These are phyloP conservation scores for Artibeus lituratus DNA, from an alignment of 2,797 vertebrate genomes.

Conservation along the genomic window DNA sequence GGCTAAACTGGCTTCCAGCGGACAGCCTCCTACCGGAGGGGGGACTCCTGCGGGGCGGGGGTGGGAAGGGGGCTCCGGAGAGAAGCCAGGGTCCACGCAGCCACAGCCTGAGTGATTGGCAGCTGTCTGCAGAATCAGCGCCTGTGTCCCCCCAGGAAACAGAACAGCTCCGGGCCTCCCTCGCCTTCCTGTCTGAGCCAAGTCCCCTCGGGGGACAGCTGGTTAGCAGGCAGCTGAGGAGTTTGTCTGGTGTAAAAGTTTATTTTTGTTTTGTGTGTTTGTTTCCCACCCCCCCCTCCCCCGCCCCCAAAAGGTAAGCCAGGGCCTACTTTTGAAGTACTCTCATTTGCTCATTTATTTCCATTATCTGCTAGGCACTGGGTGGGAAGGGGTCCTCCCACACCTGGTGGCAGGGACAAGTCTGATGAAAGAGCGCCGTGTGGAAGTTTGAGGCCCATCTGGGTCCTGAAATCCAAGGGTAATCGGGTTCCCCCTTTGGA, in stretches of 20 bases:
- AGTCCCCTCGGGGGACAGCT: constrained; percentile 46
- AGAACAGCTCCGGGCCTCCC: not conserved
- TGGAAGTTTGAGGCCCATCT: not conserved
- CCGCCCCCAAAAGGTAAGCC: too few relatives aligned
- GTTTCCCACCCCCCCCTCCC: too few relatives aligned
- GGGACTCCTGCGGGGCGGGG: not conserved
- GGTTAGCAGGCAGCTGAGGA: not conserved
- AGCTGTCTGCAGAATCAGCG: not conserved
- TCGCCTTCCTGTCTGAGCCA: not conserved
- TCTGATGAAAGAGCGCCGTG: not conserved
- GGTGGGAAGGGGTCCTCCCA: not conserved
- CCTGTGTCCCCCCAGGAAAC: constrained; percentile 6
- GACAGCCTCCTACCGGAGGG: not conserved
- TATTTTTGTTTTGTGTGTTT: not conserved
- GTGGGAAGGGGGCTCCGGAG: too few relatives aligned
- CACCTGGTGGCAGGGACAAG: not conserved
- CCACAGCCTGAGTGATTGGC: constrained; percentile 1
- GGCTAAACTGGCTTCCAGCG: not conserved
- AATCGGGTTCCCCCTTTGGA: not conserved
- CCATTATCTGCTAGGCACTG: not conserved
- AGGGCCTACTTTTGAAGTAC: not conserved
- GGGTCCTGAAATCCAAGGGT: not conserved
- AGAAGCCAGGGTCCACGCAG: too few relatives aligned
- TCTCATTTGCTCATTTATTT: not conserved
- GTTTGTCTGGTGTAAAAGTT: not conserved